phyloP scores from a whole-genome alignment of 2,797 vertebrate species.

The Lepidocolaptes lacrymiger region DNA sequence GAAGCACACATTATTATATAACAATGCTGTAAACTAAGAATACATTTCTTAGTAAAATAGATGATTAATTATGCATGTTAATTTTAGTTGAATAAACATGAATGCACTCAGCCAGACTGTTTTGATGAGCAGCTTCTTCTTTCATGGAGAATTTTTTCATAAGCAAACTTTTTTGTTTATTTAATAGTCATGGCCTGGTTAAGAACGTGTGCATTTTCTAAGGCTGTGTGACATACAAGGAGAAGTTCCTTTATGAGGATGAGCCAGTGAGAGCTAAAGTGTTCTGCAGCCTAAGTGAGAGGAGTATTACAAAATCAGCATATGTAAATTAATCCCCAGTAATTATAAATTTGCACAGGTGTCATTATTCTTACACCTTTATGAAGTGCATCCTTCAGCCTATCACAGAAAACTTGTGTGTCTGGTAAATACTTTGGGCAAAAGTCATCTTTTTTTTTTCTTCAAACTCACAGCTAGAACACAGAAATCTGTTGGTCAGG shows the following conservation, averaged over 20 bases:
- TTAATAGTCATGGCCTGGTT: background rate
- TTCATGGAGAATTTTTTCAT: background rate
- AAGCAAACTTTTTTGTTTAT: background rate
- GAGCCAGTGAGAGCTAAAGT: background rate
- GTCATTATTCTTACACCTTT: background rate
- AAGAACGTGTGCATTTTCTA: background rate
- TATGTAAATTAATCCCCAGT: background rate
- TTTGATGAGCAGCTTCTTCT: background rate
- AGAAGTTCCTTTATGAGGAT: background rate
- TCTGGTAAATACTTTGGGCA: background rate
- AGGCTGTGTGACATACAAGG: background rate
- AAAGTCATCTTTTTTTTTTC: background rate
- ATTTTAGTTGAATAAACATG: background rate
- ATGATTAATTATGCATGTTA: background rate
- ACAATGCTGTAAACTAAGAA: background rate
- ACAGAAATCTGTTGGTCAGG: background rate
- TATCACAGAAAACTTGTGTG: background rate
- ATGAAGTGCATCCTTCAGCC: background rate
- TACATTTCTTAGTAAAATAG: background rate
- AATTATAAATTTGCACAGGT: background rate
- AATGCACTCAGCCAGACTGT: background rate
- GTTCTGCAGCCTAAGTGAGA: background rate
- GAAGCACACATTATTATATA: background rate
- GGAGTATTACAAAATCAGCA: background rate
- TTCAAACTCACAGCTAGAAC: background rate